Evolutionary conservation across 2,888 invertebrate genomes (phyloP).

Genomic region (Dromius quadrimaculatus): DNA sequence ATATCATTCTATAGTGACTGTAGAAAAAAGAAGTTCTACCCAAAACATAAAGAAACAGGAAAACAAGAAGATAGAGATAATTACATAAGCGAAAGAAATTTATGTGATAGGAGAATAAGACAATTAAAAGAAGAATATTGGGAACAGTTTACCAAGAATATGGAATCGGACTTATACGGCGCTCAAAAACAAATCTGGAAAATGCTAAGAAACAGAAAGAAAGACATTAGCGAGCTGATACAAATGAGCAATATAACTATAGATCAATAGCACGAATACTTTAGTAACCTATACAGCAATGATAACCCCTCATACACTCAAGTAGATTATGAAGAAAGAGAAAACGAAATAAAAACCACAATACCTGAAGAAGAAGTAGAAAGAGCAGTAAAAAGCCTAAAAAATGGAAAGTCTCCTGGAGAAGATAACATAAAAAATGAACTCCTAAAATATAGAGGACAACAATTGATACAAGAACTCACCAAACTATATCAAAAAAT

Average conservation of each 20-base stretch:
- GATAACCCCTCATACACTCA: background rate
- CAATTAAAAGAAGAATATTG: conserved; percentile 33
- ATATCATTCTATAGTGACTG: too few relatives aligned
- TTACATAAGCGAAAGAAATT: background rate
- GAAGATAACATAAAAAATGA: conserved; percentile 46
- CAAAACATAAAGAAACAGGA: conserved; percentile 17
- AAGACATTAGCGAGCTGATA: conserved; percentile 28
- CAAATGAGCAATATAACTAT: conserved; percentile 11
- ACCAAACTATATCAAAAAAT: conserved; percentile 51
- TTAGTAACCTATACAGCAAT: conserved; percentile 29
- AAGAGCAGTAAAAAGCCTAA: conserved; percentile 30
- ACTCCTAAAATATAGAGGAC: conserved; percentile 49
- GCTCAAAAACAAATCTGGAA: conserved; percentile 43
- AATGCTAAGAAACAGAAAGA: conserved; percentile 35
- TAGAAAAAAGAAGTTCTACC: conserved; percentile 13
- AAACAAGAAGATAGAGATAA: background rate
- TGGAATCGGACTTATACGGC: conserved; percentile 38
- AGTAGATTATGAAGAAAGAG: background rate
- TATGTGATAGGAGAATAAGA: background rate
- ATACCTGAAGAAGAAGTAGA: background rate
- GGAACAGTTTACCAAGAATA: conserved; percentile 6
- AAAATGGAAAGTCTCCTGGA: conserved; percentile 50
- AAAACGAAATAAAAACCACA: background rate
- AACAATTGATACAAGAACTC: conserved; percentile 43
- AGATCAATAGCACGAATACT: conserved; percentile 32